Percentiles rank a stretch among this genome's conserved stretches.
Conservation (phyloP, 2,888 invertebrate genomes). For the Pammene fasciana region DNA sequence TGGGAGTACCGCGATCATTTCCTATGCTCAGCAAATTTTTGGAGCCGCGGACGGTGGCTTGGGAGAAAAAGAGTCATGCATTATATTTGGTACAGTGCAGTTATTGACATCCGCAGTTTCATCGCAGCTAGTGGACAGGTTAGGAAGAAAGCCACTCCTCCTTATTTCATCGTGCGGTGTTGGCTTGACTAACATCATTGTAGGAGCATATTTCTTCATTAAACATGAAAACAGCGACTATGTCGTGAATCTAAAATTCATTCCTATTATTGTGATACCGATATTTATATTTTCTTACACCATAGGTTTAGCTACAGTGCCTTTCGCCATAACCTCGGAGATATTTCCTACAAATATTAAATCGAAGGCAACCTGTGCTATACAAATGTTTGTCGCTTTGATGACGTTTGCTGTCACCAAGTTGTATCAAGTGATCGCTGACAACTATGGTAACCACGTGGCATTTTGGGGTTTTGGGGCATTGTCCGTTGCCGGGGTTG, state of each 20-base stretch:
- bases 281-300: conserved; percentile 85
- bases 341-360: conserved; percentile 86
- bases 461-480: conserved; percentile 83
- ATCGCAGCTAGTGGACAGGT: conserved; percentile 83
- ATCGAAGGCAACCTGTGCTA: conserved; percentile 85
- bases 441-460: conserved; percentile 77
- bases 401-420: conserved; percentile 84
- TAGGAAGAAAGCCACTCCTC: conserved; percentile 85
- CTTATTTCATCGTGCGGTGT: conserved; percentile 83
- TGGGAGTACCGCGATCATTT: conserved; percentile 83
- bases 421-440: conserved; percentile 81
- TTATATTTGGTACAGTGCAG: conserved; percentile 81
- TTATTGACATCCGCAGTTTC: conserved; percentile 82
- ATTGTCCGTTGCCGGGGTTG: conserved; percentile 77
- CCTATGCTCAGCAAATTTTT: conserved; percentile 85
- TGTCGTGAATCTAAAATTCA: conserved; percentile 75
- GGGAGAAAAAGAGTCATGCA: conserved; percentile 77
- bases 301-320: conserved; percentile 85
- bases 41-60: conserved; percentile 77
- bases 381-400: conserved; percentile 84
- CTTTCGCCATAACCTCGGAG: conserved; percentile 85
- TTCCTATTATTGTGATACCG: conserved; percentile 84
- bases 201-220: conserved; percentile 83
- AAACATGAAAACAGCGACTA: conserved; percentile 75
- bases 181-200: conserved; percentile 77